A percentile compares a stretch with the other conserved stretches of the same genome.
Evolutionary conservation across 2,113 vertebrate species (phyloP).

Genomic region (Phylloscopus trochilus): DNA sequence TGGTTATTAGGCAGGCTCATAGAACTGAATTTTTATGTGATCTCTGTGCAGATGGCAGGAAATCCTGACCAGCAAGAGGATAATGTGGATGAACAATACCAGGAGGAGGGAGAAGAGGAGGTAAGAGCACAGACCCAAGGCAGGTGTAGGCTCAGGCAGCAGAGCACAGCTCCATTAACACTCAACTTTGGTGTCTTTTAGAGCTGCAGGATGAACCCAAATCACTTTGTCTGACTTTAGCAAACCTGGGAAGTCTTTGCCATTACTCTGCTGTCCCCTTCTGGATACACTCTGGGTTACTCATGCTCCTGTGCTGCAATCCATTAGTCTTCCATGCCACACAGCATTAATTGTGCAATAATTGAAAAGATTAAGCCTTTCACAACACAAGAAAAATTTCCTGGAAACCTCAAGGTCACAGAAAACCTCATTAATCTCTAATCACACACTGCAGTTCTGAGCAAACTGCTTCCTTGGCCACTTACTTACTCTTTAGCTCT

Average conservation of each 20-base stretch:
- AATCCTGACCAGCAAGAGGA: constrained; percentile 98
- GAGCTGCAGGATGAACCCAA: not conserved
- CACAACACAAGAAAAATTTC: not conserved
- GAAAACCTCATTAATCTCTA: constrained; percentile 21
- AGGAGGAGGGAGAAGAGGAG: constrained; percentile 95
- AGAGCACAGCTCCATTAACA: not conserved
- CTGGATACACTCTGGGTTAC: not conserved
- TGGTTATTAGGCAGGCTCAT: not conserved
- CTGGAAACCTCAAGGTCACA: not conserved
- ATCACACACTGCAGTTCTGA: not conserved
- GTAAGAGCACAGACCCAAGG: constrained; percentile 53
- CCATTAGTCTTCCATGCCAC: not conserved
- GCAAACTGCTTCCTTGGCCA: not conserved
- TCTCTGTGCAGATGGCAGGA: constrained; percentile 86
- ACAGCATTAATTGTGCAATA: not conserved
- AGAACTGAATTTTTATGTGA: not conserved
- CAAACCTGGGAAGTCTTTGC: not conserved
- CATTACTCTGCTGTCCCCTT: not conserved
- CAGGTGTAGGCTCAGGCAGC: not conserved
- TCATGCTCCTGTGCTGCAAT: not conserved
- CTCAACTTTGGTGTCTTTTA: not conserved
- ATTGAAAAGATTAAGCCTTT: constrained; percentile 23
- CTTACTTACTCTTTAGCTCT: not conserved
- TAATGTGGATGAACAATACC: constrained; percentile 92
- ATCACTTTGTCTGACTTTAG: not conserved